These are phyloP conservation scores for Selenia dentaria DNA, from an alignment of 2,888 invertebrate species.

Conservation along the genomic window DNA sequence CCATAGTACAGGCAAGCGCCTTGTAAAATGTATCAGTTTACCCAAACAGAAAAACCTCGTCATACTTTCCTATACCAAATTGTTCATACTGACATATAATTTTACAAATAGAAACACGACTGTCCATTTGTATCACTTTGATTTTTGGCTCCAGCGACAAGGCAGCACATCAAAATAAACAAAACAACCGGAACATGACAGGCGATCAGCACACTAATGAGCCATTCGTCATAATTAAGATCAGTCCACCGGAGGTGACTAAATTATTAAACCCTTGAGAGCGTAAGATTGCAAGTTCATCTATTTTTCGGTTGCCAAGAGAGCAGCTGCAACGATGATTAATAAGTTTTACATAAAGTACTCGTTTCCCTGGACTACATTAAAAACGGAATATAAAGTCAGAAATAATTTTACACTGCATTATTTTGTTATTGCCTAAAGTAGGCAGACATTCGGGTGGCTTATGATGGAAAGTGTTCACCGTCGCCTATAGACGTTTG, in stretches of 20 bases:
- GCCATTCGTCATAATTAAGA: conserved; percentile 17
- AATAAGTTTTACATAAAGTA: background rate
- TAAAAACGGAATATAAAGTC: too few species aligned
- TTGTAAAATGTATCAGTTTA: too few species aligned
- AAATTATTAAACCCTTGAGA: conserved; percentile 18
- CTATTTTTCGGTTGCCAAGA: conserved; percentile 3
- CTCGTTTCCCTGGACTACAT: too few species aligned
- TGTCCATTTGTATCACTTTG: conserved; percentile 1
- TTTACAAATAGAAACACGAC: conserved; percentile 9
- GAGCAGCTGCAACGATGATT: background rate
- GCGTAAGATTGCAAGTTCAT: conserved; percentile 13
- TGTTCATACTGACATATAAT: too few species aligned
- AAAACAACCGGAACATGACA: conserved; percentile 1
- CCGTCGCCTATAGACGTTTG: too few species aligned
- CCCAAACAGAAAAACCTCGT: too few species aligned
- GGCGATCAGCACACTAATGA: background rate
- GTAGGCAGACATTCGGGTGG: too few species aligned
- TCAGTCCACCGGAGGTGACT: background rate
- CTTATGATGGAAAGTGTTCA: too few species aligned
- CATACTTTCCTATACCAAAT: too few species aligned
- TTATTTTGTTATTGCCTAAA: too few species aligned
- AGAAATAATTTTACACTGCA: too few species aligned
- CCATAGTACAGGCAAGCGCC: too few species aligned
- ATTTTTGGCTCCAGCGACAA: conserved; percentile 7
- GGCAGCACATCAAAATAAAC: conserved; percentile 5